A percentile compares a stretch with the other conserved stretches of the same genome.
Conservation (phyloP, 64 coral and sea anemone genomes). For the Hydrozoanthus tunicans region DNA sequence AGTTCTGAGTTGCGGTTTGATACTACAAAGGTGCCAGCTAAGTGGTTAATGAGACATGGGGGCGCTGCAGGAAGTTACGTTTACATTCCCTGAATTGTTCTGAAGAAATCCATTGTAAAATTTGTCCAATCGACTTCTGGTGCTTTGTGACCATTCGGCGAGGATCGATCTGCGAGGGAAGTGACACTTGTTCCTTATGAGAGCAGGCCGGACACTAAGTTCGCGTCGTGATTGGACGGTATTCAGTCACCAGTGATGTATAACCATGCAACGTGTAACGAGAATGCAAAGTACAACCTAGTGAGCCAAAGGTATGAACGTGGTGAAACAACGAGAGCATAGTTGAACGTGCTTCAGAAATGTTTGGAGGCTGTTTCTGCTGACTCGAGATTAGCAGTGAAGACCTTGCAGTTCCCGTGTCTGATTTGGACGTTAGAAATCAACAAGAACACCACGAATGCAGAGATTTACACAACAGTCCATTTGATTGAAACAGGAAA, state of each 20-base stretch:
- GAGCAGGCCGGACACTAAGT: background rate
- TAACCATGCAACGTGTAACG: slow-evolving; percentile 20
- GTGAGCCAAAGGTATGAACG: background rate
- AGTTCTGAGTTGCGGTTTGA: background rate
- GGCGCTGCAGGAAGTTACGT: slow-evolving; percentile 17
- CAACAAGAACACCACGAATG: background rate
- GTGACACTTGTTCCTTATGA: background rate
- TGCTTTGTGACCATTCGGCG: background rate
- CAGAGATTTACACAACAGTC: background rate
- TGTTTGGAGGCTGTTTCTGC: background rate
- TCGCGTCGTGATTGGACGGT: slow-evolving; percentile 7
- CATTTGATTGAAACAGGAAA: background rate
- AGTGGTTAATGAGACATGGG: background rate
- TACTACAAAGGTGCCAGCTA: background rate
- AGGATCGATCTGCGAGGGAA: background rate
- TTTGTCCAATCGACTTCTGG: background rate
- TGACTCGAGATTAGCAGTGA: background rate
- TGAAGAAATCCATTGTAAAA: background rate
- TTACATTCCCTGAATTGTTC: background rate
- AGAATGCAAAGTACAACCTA: background rate
- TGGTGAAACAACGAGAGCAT: background rate
- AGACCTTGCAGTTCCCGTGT: background rate
- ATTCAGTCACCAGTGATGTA: background rate
- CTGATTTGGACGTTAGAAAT: background rate
- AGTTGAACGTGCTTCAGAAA: background rate